Conservation (phyloP, 2,797 vertebrate species). For the Paratrypauchen microcephalus region DNA sequence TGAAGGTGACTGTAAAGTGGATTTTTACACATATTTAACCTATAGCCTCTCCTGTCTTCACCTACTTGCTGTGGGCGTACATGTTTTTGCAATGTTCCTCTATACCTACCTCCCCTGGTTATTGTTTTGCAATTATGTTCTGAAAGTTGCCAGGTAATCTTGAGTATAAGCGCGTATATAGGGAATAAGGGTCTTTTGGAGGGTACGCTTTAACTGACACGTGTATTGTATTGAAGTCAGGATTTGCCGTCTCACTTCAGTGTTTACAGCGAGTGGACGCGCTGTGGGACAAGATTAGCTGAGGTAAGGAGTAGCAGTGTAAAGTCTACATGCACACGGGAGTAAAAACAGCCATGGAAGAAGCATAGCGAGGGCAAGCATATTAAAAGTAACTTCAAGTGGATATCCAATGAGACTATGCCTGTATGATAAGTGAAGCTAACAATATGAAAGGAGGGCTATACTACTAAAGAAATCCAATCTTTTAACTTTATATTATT, state of each 20-base stretch:
- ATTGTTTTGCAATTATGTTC: slow-evolving; percentile 5
- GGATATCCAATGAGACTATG: neutral
- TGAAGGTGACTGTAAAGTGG: slow-evolving; percentile 57
- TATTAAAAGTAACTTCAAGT: neutral
- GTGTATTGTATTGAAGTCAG: slow-evolving; percentile 32
- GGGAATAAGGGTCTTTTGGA: slow-evolving; percentile 46
- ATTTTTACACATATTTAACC: slow-evolving; percentile 42
- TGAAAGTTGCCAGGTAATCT: slow-evolving; percentile 36
- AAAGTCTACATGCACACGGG: neutral
- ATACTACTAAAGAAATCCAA: neutral
- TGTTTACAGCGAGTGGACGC: slow-evolving; percentile 35
- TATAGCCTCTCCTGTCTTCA: slow-evolving; percentile 22
- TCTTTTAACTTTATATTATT: no score
- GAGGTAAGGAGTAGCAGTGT: slow-evolving; percentile 5
- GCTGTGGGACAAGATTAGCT: slow-evolving; percentile 5
- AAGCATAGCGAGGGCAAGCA: neutral
- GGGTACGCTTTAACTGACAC: slow-evolving; percentile 51
- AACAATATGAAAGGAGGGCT: neutral
- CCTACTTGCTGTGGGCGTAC: neutral
- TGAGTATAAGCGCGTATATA: slow-evolving; percentile 15
- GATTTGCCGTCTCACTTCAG: slow-evolving; percentile 9
- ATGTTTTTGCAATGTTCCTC: neutral
- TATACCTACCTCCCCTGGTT: neutral
- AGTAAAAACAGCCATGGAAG: slow-evolving; percentile 1
- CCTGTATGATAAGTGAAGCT: neutral